Percentiles rank a stretch among this genome's conserved stretches.
Evolutionary conservation across 2,113 vertebrate species (phyloP).

Genomic region (Ellobius talpinus): DNA sequence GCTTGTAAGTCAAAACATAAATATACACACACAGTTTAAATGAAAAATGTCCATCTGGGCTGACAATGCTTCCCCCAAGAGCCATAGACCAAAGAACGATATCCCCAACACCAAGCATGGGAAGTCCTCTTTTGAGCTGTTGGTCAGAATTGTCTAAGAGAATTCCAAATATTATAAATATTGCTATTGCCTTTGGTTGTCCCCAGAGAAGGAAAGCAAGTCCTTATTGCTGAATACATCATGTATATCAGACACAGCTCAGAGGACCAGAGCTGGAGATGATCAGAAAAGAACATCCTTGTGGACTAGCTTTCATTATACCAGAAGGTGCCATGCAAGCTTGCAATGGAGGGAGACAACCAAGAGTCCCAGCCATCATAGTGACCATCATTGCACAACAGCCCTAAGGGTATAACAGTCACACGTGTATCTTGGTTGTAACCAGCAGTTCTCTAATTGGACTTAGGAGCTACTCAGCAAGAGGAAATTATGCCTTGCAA

Average conservation of each 20-base stretch:
- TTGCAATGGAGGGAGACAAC: not conserved
- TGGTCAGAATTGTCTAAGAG: not conserved
- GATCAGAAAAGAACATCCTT: not conserved
- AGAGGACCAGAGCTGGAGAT: not conserved
- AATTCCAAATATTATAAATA: not conserved
- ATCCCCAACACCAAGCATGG: not conserved
- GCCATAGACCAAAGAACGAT: not conserved
- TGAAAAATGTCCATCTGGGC: not conserved
- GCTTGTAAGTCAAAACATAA: not conserved
- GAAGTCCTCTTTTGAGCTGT: not conserved
- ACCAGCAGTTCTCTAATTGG: not conserved
- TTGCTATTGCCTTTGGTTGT: not conserved
- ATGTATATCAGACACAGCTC: not conserved
- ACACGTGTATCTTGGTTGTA: not conserved
- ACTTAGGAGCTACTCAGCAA: not conserved
- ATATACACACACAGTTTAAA: not conserved
- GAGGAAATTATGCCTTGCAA: not conserved
- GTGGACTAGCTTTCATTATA: not conserved
- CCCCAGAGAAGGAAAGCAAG: not conserved
- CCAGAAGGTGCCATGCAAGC: not conserved
- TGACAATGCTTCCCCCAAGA: not conserved
- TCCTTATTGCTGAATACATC: not conserved
- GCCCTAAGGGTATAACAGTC: not conserved
- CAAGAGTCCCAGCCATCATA: not conserved
- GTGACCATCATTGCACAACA: not conserved